phyloP scores from a whole-genome alignment of 2,797 vertebrate species.

The Glossophaga mutica region DNA sequence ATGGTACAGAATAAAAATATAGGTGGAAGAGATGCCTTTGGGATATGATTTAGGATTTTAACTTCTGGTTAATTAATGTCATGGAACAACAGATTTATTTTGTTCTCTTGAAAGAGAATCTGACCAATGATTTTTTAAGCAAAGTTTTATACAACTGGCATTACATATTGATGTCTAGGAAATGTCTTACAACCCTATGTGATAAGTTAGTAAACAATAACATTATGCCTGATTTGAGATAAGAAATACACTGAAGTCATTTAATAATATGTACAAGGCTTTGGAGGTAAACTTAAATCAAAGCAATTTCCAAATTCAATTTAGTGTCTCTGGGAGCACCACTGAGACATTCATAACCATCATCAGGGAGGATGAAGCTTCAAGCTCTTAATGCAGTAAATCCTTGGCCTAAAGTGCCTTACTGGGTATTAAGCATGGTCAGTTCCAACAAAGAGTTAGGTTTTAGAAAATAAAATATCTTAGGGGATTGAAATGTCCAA shows the following conservation, averaged over 20 bases:
- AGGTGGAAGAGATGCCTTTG: neutral
- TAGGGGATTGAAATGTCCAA: neutral
- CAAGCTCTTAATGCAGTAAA: neutral
- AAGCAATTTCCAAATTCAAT: neutral
- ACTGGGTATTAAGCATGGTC: neutral
- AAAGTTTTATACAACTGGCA: neutral
- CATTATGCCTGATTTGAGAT: neutral
- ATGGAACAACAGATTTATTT: constrained; percentile 22
- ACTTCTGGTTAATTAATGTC: constrained; percentile 10
- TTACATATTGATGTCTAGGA: neutral
- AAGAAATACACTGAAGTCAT: neutral
- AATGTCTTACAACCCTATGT: neutral
- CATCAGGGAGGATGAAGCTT: neutral
- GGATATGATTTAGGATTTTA: constrained; percentile 16
- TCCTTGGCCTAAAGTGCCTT: neutral
- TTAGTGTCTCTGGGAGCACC: neutral
- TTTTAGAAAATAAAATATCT: neutral
- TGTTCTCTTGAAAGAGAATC: neutral
- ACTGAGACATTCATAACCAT: neutral
- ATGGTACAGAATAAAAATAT: neutral
- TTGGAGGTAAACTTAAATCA: neutral
- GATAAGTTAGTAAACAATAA: neutral
- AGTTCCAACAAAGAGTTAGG: neutral
- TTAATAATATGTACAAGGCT: neutral
- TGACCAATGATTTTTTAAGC: neutral